phyloP scores from a whole-genome alignment of 2,888 invertebrate species.

The Hirtodrosophila cameraria region DNA sequence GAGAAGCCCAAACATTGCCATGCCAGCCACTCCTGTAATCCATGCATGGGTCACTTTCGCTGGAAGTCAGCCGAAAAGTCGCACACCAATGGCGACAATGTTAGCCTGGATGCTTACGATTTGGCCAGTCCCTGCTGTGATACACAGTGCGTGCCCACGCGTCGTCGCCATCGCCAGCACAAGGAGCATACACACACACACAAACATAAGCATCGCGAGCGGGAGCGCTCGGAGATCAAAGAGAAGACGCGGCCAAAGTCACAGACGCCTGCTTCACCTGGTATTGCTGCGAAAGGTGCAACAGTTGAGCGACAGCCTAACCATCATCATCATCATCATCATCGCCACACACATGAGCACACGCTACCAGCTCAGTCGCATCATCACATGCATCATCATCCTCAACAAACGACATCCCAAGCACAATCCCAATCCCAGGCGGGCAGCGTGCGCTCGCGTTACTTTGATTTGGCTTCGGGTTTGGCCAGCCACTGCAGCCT shows the following conservation, averaged over 20 bases:
- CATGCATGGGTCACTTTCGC: constrained; percentile 87
- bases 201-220: constrained; percentile 86
- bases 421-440: constrained; percentile 81
- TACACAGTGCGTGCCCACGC: constrained; percentile 92
- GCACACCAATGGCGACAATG: constrained; percentile 86
- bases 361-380: constrained; percentile 38
- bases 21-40: constrained; percentile 87
- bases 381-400: constrained; percentile 79
- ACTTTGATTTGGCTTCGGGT: constrained; percentile 88
- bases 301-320: constrained; percentile 32
- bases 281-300: constrained; percentile 6
- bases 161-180: constrained; percentile 85
- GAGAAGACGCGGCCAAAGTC: constrained; percentile 53
- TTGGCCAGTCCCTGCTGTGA: constrained; percentile 94
- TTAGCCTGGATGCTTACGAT: constrained; percentile 93
- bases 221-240: constrained; percentile 78
- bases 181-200: constrained; percentile 88
- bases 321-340: constrained; percentile 69
- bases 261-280: constrained; percentile 51
- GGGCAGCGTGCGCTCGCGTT: constrained; percentile 85
- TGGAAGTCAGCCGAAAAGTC: constrained; percentile 83
- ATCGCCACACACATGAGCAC: constrained; percentile 79
- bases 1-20: constrained; percentile 83
- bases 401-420: constrained; percentile 83
- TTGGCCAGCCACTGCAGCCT: constrained; percentile 91